Conservation (phyloP, 1,140 invertebrate genomes). For the Nixonia krombeini region DNA sequence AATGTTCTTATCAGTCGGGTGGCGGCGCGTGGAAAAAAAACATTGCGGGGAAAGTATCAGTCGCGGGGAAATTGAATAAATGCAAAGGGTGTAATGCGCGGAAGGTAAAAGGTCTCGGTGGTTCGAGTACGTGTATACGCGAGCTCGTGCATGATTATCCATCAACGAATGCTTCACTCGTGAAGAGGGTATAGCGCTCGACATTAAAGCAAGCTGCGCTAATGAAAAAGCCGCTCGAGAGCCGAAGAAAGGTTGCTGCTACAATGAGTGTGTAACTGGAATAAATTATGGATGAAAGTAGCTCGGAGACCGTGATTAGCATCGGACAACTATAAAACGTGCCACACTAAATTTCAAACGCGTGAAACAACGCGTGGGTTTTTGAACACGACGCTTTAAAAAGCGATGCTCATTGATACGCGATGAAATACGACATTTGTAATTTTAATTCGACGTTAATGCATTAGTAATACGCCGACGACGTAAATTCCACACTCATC, state of each 20-base stretch:
- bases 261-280: too few species aligned
- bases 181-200: conserved; percentile 43
- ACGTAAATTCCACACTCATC: too few species aligned
- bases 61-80: conserved; percentile 45
- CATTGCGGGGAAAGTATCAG: conserved; percentile 41
- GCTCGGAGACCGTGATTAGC: too few species aligned
- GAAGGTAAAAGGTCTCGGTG: conserved; percentile 39
- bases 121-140: conserved; percentile 28
- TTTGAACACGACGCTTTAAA: too few species aligned
- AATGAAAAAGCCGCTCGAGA: not conserved
- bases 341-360: too few species aligned
- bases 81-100: conserved; percentile 49
- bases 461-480: too few species aligned
- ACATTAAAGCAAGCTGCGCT: conserved; percentile 17
- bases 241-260: not conserved
- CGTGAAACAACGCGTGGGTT: too few species aligned
- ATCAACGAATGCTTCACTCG: conserved; percentile 47
- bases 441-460: too few species aligned
- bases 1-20: conserved; percentile 36
- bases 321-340: too few species aligned
- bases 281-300: too few species aligned
- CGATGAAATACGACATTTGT: too few species aligned
- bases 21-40: conserved; percentile 37
- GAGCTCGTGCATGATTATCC: conserved; percentile 45
- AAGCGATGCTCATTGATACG: too few species aligned